Evolutionary conservation across 2,113 vertebrate species (phyloP).

Genomic region (Morone chrysops): DNA sequence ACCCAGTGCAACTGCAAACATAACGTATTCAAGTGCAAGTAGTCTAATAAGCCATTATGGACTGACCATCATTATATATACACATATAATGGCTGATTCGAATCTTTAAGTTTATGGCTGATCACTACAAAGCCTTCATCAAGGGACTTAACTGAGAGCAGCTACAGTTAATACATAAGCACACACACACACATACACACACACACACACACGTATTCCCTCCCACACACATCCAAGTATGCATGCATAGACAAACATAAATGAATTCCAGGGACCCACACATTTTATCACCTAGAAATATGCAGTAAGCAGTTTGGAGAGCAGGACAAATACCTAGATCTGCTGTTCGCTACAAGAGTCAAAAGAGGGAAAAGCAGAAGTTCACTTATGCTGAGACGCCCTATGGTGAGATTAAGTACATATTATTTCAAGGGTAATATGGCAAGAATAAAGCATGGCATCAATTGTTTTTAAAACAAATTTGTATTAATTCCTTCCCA

Average conservation of each 20-base stretch:
- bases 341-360: not conserved
- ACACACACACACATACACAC: not conserved
- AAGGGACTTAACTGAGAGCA: not conserved
- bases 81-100: not conserved
- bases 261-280: conserved; percentile 5
- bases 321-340: not conserved
- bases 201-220: not conserved
- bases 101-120: not conserved
- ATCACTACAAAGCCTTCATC: not conserved
- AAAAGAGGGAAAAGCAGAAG: not conserved
- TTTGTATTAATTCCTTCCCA: no score
- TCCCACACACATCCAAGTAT: conserved; percentile 16
- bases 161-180: not conserved
- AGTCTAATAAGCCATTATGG: no score
- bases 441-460: not conserved
- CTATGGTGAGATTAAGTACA: not conserved
- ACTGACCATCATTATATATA: no score
- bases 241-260: conserved; percentile 1
- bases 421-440: not conserved
- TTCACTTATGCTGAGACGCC: not conserved
- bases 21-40: no score
- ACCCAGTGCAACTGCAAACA: no score
- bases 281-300: conserved; percentile 20
- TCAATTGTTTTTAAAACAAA: not conserved
- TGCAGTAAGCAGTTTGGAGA: not conserved